Evolutionary conservation across 2,113 vertebrate species (phyloP).

Genomic region (Callionymus lyra): DNA sequence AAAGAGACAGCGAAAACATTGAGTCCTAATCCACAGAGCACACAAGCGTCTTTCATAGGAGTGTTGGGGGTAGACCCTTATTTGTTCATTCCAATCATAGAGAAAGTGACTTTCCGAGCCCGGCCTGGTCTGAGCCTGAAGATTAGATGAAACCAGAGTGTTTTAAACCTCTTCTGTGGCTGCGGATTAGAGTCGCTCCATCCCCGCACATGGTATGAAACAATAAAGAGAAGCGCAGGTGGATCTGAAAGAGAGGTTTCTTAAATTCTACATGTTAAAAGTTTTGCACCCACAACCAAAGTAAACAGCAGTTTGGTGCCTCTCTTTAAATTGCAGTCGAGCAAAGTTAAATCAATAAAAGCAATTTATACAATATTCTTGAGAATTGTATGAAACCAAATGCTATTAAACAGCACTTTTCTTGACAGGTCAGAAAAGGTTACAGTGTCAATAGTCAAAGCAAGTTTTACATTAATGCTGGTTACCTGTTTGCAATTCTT

Average conservation of each 20-base stretch:
- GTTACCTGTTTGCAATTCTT: too few species aligned
- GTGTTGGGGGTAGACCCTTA: constrained; percentile 67
- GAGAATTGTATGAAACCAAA: too few species aligned
- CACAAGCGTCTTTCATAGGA: constrained; percentile 75
- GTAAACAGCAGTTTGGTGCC: too few species aligned
- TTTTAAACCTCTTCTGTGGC: constrained; percentile 85
- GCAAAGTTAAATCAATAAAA: too few species aligned
- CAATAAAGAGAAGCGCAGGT: constrained; percentile 65
- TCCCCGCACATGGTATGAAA: constrained; percentile 70
- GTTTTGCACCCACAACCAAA: too few species aligned
- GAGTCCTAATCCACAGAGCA: constrained; percentile 76
- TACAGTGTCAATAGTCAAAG: too few species aligned
- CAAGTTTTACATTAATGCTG: too few species aligned
- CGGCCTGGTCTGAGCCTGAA: constrained; percentile 78
- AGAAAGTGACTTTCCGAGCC: constrained; percentile 74
- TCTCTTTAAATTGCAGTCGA: too few species aligned
- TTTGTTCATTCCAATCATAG: constrained; percentile 75
- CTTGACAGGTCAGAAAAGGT: too few species aligned
- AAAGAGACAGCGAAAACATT: constrained; percentile 46
- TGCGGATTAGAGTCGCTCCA: constrained; percentile 80
- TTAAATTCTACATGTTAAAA: too few species aligned
- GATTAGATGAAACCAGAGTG: constrained; percentile 98
- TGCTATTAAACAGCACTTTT: too few species aligned
- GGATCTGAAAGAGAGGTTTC: constrained; percentile 24
- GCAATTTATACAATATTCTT: too few species aligned